phyloP scores from a whole-genome alignment of 2,797 vertebrate species.

The Naso thynnoides region DNA sequence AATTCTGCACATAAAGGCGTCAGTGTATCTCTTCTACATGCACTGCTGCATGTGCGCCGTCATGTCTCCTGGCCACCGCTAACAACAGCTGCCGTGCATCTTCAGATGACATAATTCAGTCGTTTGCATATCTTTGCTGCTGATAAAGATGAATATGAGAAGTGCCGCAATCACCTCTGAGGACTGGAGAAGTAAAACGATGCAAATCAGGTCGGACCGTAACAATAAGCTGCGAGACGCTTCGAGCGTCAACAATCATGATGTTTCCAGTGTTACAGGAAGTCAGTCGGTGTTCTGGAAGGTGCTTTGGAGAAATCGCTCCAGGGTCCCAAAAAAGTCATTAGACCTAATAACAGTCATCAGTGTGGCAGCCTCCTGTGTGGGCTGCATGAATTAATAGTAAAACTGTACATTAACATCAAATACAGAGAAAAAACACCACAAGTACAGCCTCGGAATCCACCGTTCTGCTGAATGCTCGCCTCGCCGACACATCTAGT shows the following conservation, averaged over 20 bases:
- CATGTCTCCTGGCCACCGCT: neutral
- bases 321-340: conserved; percentile 5
- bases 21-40: neutral
- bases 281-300: neutral
- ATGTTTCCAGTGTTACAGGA: neutral
- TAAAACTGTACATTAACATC: neutral
- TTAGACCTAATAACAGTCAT: conserved; percentile 31
- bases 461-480: neutral
- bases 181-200: conserved; percentile 5
- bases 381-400: conserved; percentile 18
- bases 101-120: neutral
- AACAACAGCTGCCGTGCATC: neutral
- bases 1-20: neutral
- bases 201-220: conserved; percentile 26
- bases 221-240: conserved; percentile 18
- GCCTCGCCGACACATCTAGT: neutral
- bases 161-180: neutral
- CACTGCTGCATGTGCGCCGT: neutral
- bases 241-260: conserved; percentile 40
- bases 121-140: neutral
- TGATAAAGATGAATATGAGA: conserved; percentile 9
- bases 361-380: neutral
- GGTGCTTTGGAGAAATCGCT: conserved; percentile 18
- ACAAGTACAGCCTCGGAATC: neutral
- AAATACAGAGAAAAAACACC: neutral